Conservation (phyloP, 1,140 invertebrate species). For the Vanessa atalanta region DNA sequence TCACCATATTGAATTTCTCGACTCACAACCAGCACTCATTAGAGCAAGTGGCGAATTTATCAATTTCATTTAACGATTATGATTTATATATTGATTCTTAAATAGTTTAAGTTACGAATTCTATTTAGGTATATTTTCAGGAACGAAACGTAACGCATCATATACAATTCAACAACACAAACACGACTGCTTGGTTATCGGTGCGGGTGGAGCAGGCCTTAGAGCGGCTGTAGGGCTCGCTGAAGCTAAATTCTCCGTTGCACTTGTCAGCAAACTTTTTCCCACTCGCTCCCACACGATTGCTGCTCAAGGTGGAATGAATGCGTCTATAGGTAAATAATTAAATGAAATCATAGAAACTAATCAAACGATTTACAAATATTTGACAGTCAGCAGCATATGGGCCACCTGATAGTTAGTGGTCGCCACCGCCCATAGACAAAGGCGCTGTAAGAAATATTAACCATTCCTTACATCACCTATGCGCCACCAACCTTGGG, state of each 20-base stretch:
- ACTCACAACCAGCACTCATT: too few relatives aligned
- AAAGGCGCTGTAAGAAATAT: too few relatives aligned
- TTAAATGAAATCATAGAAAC: neutral
- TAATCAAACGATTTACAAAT: too few relatives aligned
- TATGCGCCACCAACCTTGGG: too few relatives aligned
- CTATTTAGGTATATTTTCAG: neutral
- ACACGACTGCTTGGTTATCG: constrained; percentile 97
- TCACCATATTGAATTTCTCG: too few relatives aligned
- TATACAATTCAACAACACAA: constrained; percentile 85
- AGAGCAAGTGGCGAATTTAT: too few relatives aligned
- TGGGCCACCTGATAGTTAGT: too few relatives aligned
- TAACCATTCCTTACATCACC: too few relatives aligned
- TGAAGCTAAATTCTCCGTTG: constrained; percentile 95
- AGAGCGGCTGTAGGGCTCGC: constrained; percentile 96
- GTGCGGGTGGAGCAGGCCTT: constrained; percentile 98
- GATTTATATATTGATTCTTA: too few relatives aligned
- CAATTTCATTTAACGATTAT: too few relatives aligned
- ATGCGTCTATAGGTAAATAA: constrained; percentile 88
- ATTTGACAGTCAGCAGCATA: too few relatives aligned
- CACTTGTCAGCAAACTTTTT: constrained; percentile 98
- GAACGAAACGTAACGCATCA: neutral
- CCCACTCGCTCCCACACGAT: constrained; percentile 98
- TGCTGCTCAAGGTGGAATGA: constrained; percentile 98
- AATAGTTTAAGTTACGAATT: neutral
- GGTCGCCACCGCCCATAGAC: too few relatives aligned